A percentile compares a stretch with the other conserved stretches of the same genome.
Conservation (phyloP, 2,888 invertebrate species). For the Gymnoscelis rufifasciata region DNA sequence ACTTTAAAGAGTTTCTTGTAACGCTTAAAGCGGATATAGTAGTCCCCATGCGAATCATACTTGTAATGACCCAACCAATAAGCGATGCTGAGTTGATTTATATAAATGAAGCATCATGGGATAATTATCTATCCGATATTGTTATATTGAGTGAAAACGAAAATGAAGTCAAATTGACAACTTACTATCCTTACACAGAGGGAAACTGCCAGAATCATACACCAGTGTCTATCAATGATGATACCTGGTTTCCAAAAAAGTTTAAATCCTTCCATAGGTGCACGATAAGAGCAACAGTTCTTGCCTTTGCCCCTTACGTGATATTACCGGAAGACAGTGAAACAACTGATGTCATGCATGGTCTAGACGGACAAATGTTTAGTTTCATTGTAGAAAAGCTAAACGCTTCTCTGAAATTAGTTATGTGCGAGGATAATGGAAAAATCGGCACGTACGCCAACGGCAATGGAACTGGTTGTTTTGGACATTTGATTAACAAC, state of each 20-base stretch:
- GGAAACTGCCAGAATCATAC: constrained; percentile 41
- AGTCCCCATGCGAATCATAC: constrained; percentile 39
- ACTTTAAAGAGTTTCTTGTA: constrained; percentile 37
- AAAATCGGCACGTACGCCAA: constrained; percentile 34
- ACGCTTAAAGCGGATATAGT: constrained; percentile 34
- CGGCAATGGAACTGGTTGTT: constrained; percentile 34
- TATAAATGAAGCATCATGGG: constrained; percentile 42
- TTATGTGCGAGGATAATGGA: constrained; percentile 25
- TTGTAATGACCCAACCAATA: constrained; percentile 34
- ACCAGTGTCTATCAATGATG: constrained; percentile 34
- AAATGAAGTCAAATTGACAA: constrained; percentile 33
- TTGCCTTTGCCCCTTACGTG: constrained; percentile 37
- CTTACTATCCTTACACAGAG: constrained; percentile 46
- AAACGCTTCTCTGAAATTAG: constrained; percentile 40
- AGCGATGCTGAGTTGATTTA: constrained; percentile 23
- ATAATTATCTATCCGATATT: constrained; percentile 47
- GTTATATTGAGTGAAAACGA: constrained; percentile 36
- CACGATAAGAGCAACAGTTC: constrained; percentile 36
- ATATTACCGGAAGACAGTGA: constrained; percentile 30
- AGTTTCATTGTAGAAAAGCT: constrained; percentile 34
- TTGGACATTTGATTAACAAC: constrained; percentile 38
- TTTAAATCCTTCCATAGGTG: constrained; percentile 50
- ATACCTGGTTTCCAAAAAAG: constrained; percentile 43
- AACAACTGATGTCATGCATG: constrained; percentile 33
- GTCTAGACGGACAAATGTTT: constrained; percentile 42